Evolutionary conservation across 2,797 vertebrate genomes (phyloP), one percentile per base, ranked within the genome.

Genomic region (Typhlichthys eigenmanni): DNA sequence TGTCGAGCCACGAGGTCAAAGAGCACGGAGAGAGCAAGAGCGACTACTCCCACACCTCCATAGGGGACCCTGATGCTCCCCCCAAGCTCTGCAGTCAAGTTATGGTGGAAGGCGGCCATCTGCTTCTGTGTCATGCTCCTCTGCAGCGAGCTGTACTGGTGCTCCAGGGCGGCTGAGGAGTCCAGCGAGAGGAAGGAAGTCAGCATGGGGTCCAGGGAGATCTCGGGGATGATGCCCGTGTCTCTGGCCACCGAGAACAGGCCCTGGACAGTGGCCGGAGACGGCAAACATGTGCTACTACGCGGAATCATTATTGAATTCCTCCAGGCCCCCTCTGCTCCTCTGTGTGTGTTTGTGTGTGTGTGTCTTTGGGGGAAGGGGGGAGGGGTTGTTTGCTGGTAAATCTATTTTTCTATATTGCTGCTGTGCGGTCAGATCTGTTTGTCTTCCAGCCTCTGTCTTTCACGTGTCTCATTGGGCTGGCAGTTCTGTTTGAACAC

Each of bases 191-290:
- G 73, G 71, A 83, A 89, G 54, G 75, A 70, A 60, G 74, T 64
- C 61, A 90, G 83, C 47, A 86, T 77, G 0, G 89, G 89, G 55
- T 90, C 87, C 72, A 90, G 4, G 43, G 87, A 89, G 38, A 89
- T 76, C 1, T 90, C 83, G 0, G 89, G 89, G 55, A 89, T 17
- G 58, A 82, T 49, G 55, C 16, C 58, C 56, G 81, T 82, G 0
- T 89, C 87, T 9, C 79, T 83, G 43, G 89, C 84, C 60, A 81
- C 82, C 0, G 29, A 81, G 62, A 89, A 89, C 1, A 90, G 73
- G 73, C 87, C 83, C 38, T 84, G 86, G 47, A 90, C 69, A 0
- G 81, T 88, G 71, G 66, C 56, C 2, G 52, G 60, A 57, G 83
- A 86, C 0, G 89, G 89, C 32, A 90, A 84, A 55, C 89, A 90